Evolutionary conservation across 1,140 invertebrate species (phyloP).

Genomic region (Drosophila repleta): DNA sequence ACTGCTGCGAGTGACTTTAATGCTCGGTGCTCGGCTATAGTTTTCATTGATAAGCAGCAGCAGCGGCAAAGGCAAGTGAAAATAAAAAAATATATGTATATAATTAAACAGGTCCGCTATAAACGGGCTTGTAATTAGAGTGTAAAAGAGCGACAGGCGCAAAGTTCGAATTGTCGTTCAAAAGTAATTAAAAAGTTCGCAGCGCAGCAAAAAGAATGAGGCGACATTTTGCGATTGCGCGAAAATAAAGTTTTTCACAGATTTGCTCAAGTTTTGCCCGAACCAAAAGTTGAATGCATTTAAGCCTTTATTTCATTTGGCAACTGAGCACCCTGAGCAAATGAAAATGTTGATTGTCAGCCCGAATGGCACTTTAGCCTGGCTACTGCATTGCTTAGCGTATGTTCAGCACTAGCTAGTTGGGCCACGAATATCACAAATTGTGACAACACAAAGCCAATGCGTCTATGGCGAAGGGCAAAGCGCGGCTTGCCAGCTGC

Average conservation of each 20-base stretch:
- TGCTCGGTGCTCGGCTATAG: conserved; percentile 27
- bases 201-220: conserved; percentile 59
- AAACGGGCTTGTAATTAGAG: conserved; percentile 76
- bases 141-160: conserved; percentile 53
- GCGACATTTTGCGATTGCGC: conserved; percentile 71
- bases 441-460: conserved; percentile 10
- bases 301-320: conserved; percentile 36
- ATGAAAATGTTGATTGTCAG: background rate
- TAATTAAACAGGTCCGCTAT: conserved; percentile 43
- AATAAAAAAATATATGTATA: conserved; percentile 8
- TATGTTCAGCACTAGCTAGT: conserved; percentile 49
- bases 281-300: conserved; percentile 39
- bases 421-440: conserved; percentile 45
- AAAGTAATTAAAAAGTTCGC: conserved; percentile 81
- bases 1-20: conserved; percentile 29
- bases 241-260: conserved; percentile 29
- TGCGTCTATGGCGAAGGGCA: conserved; percentile 1
- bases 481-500: conserved; percentile 37
- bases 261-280: conserved; percentile 27
- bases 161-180: conserved; percentile 79
- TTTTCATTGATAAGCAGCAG: conserved; percentile 64
- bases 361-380: background rate
- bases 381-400: conserved; percentile 16
- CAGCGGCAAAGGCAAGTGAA: conserved; percentile 31
- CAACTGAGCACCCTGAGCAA: conserved; percentile 1